Evolutionary conservation across 92 coral and sea anemone genomes (phyloP).

Genomic region (Ricordea florida): DNA sequence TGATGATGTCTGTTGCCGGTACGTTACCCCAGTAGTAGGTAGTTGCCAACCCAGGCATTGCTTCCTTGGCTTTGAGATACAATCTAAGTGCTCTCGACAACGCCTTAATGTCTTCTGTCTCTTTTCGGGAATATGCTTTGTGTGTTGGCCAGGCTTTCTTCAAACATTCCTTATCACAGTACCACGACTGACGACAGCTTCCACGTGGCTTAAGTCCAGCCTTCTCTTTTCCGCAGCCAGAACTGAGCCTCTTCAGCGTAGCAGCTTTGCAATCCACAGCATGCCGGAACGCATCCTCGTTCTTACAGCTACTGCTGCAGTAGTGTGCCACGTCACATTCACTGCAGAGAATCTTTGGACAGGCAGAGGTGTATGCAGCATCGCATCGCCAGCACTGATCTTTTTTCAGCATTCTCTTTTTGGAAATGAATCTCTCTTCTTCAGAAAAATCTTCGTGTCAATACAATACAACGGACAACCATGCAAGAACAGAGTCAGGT

Average conservation of each 20-base stretch:
- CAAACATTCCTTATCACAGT: constrained; percentile 62
- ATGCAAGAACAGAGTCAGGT: no score
- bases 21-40: constrained; percentile 79
- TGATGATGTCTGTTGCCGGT: constrained; percentile 74
- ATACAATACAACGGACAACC: no score
- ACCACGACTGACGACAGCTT: constrained; percentile 53
- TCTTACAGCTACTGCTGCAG: constrained; percentile 65
- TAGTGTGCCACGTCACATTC: constrained; percentile 47
- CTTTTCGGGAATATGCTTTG: constrained; percentile 41
- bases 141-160: constrained; percentile 52
- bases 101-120: neutral
- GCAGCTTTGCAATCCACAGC: constrained; percentile 57
- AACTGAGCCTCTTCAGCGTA: constrained; percentile 28
- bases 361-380: neutral
- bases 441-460: no score
- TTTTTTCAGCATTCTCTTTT: constrained; percentile 14
- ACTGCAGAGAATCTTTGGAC: neutral
- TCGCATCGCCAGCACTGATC: constrained; percentile 39
- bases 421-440: no score
- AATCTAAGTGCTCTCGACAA: neutral
- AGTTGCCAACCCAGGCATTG: neutral
- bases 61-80: neutral
- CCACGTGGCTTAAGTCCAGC: constrained; percentile 33
- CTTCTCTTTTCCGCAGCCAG: constrained; percentile 29
- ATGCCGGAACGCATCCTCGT: constrained; percentile 61